Conservation (phyloP, 2,113 vertebrate genomes). For the Talpa occidentalis region DNA sequence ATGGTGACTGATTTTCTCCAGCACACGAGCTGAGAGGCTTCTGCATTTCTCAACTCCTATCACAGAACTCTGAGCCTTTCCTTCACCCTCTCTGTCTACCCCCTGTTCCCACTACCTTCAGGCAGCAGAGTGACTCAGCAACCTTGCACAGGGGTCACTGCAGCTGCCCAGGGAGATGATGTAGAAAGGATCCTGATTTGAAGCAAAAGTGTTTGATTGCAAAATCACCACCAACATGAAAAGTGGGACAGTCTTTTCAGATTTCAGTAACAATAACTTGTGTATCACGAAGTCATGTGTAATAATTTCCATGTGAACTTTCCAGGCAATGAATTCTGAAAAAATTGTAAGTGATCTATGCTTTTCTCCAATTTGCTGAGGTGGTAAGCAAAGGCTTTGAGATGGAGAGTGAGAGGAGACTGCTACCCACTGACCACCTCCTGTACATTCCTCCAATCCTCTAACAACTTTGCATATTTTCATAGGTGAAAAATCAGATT, state of each 20-base stretch:
- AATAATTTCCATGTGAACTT: not conserved
- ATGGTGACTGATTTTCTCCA: not conserved
- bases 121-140: not conserved
- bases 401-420: not conserved
- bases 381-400: not conserved
- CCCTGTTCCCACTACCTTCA: not conserved
- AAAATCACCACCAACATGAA: not conserved
- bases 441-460: not conserved
- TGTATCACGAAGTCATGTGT: not conserved
- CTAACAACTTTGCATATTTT: not conserved
- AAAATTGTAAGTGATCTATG: not conserved
- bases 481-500: not conserved
- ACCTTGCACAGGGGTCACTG: not conserved
- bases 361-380: not conserved
- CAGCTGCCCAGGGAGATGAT: accelerated
- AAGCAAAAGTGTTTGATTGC: not conserved
- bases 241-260: not conserved
- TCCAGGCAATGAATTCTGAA: not conserved
- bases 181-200: not conserved
- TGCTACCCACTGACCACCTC: accelerated
- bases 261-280: not conserved
- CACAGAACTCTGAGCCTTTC: not conserved
- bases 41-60: not conserved
- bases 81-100: not conserved
- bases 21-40: not conserved